Evolutionary conservation across 2,113 vertebrate species (phyloP).

Genomic region (Campylomormyrus numenius): DNA sequence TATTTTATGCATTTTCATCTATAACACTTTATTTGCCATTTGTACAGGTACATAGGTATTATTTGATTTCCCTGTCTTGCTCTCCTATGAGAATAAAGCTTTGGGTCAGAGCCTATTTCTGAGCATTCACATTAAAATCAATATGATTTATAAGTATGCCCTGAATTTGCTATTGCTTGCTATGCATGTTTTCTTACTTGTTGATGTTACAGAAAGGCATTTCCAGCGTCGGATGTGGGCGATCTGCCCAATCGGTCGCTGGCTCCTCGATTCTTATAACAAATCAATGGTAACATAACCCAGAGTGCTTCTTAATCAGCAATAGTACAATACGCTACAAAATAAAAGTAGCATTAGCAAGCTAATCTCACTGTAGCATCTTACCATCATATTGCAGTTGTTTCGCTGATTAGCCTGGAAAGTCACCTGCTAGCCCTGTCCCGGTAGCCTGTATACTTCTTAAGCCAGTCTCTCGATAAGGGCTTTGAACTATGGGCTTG

Average conservation of each 20-base stretch:
- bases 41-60: background rate
- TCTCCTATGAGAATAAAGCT: background rate
- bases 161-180: background rate
- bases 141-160: background rate
- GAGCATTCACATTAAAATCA: background rate
- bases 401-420: background rate
- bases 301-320: background rate
- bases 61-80: background rate
- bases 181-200: background rate
- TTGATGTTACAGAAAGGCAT: background rate
- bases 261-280: background rate
- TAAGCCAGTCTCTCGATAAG: background rate
- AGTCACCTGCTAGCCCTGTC: background rate
- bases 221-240: background rate
- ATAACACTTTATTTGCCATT: background rate
- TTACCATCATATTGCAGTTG: background rate
- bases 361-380: background rate
- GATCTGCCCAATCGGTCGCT: background rate
- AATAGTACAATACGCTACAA: background rate
- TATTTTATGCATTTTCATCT: background rate
- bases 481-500: background rate
- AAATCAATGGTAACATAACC: background rate
- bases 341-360: background rate
- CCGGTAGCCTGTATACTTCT: background rate
- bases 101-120: background rate